These are phyloP conservation scores for Callocephalon fimbriatum DNA, from an alignment of 2,113 vertebrate genomes.

Conservation along the genomic window DNA sequence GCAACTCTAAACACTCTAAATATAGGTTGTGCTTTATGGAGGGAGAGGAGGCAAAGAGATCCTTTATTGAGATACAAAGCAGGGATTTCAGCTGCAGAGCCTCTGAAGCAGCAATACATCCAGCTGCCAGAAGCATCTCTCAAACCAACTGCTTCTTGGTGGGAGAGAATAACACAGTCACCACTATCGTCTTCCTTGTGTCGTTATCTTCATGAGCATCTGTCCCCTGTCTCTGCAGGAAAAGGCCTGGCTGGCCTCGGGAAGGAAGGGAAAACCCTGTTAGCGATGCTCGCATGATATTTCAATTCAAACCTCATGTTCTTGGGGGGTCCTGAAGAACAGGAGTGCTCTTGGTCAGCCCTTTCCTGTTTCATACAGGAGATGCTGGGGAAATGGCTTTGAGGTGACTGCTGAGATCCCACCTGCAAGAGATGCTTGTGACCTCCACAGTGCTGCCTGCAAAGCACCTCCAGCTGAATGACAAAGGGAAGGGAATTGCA, in stretches of 20 bases:
- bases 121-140: not conserved
- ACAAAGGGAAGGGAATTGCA: not conserved
- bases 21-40: not conserved
- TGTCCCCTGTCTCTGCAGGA: not conserved
- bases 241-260: not conserved
- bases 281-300: not conserved
- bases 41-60: not conserved
- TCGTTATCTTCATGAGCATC: not conserved
- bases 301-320: not conserved
- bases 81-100: not conserved
- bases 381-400: not conserved
- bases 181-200: fast-evolving
- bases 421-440: not conserved
- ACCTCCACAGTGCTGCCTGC: not conserved
- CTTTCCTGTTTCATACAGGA: not conserved
- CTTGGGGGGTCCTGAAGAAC: not conserved
- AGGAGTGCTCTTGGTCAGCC: not conserved
- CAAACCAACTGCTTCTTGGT: not conserved
- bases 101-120: not conserved
- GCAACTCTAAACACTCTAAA: not conserved
- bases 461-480: not conserved
- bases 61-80: not conserved
- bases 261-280: not conserved
- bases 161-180: not conserved
- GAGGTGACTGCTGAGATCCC: not conserved